These are phyloP conservation scores for Atrichornis clamosus DNA, from an alignment of 2,113 vertebrate genomes.

Conservation along the genomic window DNA sequence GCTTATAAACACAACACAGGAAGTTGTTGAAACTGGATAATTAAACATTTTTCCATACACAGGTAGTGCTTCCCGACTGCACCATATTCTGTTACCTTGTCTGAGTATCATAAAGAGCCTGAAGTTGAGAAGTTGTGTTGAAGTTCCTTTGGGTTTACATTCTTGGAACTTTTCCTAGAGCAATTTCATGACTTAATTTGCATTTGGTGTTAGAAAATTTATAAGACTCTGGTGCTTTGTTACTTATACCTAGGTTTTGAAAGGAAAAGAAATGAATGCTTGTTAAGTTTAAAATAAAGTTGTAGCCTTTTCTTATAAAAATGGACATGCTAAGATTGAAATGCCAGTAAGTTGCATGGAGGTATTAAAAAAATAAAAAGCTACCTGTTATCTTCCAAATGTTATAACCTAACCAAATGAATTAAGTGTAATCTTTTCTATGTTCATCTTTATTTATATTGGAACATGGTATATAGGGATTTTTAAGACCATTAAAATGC, in stretches of 20 bases:
- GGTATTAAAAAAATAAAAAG: not conserved
- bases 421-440: not conserved
- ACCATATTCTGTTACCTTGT: not conserved
- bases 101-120: not conserved
- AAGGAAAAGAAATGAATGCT: not conserved
- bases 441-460: not conserved
- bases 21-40: not conserved
- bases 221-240: slow-evolving; percentile 52
- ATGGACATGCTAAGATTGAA: not conserved
- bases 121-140: not conserved
- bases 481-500: not conserved
- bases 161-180: slow-evolving; percentile 54
- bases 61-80: not conserved
- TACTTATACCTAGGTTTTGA: slow-evolving; percentile 22
- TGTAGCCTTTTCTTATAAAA: slow-evolving; percentile 10
- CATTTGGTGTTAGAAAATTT: slow-evolving; percentile 59
- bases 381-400: not conserved
- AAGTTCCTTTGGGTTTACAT: slow-evolving; percentile 21
- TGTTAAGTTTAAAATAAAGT: slow-evolving; percentile 17
- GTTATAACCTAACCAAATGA: not conserved
- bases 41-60: not conserved
- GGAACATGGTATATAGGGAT: not conserved
- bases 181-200: slow-evolving; percentile 34
- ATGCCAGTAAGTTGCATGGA: not conserved
- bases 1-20: not conserved